These are phyloP conservation scores for Cheilosia pagana DNA, from an alignment of 2,888 invertebrate species.

Conservation along the genomic window DNA sequence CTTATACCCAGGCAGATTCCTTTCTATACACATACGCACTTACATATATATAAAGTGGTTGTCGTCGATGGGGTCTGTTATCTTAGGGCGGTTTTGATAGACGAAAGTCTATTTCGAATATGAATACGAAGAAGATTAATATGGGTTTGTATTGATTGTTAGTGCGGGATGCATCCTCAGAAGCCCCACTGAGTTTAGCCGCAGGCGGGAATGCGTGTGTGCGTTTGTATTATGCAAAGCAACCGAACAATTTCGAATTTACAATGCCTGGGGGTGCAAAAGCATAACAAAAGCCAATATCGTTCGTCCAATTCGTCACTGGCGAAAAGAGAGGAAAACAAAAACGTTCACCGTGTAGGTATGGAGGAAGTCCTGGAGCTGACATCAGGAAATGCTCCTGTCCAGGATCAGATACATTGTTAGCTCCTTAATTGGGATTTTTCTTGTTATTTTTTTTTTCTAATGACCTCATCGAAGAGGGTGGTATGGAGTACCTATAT, in stretches of 20 bases:
- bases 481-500: conserved; percentile 37
- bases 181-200: conserved; percentile 26
- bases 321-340: neutral
- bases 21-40: neutral
- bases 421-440: conserved; percentile 72
- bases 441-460: conserved; percentile 51
- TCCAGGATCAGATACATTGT: conserved; percentile 66
- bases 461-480: conserved; percentile 62
- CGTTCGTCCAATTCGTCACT: neutral
- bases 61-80: conserved; percentile 28
- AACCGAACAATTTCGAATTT: conserved; percentile 29
- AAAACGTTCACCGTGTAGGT: neutral
- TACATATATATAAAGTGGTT: neutral
- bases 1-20: conserved; percentile 31
- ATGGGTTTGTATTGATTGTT: conserved; percentile 36
- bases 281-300: conserved; percentile 27
- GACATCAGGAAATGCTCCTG: conserved; percentile 63
- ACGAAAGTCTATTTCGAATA: conserved; percentile 62
- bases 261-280: conserved; percentile 18
- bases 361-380: conserved; percentile 66
- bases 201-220: neutral
- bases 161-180: conserved; percentile 37
- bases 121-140: conserved; percentile 52
- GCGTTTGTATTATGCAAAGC: conserved; percentile 30
- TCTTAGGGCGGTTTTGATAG: conserved; percentile 59